Percentiles rank a stretch among this genome's conserved stretches.
phyloP scores from a whole-genome alignment of 2,797 vertebrate genomes.

The Steatocranus sp. region DNA sequence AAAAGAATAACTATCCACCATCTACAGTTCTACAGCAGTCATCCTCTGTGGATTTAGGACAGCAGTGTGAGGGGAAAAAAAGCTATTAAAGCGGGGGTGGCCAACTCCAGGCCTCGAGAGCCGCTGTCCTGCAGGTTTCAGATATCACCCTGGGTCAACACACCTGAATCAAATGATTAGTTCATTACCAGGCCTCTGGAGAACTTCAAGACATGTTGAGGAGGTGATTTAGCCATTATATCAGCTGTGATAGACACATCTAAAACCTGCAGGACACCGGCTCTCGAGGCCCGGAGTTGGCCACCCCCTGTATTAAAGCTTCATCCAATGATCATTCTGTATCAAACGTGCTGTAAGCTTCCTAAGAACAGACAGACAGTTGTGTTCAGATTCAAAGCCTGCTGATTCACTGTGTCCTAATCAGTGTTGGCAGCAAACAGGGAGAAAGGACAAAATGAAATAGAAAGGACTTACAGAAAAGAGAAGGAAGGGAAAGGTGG shows the following conservation, averaged over 20 bases:
- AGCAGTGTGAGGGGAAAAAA: background rate
- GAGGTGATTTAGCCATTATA: no score
- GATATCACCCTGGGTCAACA: no score
- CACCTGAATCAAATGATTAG: no score
- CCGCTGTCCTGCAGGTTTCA: no score
- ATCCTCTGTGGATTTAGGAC: background rate
- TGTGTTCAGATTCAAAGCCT: slow-evolving; percentile 1
- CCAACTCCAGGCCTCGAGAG: no score
- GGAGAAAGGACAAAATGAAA: slow-evolving; percentile 5
- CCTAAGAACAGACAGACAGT: slow-evolving; percentile 21
- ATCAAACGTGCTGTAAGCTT: background rate
- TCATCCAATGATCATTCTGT: background rate
- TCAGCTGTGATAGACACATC: no score
- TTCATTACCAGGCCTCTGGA: no score
- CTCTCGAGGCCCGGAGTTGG: no score
- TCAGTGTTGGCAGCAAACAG: background rate
- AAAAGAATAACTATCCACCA: background rate
- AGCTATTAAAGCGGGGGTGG: slow-evolving; percentile 1
- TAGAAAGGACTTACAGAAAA: background rate
- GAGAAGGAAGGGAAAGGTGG: background rate
- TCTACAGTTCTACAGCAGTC: background rate
- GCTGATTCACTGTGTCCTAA: background rate
- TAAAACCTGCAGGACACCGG: no score
- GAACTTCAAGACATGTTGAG: no score
- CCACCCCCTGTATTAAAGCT: slow-evolving; percentile 5